These are phyloP conservation scores for Pterostichus niger DNA, from an alignment of 2,888 invertebrate genomes.

Conservation along the genomic window DNA sequence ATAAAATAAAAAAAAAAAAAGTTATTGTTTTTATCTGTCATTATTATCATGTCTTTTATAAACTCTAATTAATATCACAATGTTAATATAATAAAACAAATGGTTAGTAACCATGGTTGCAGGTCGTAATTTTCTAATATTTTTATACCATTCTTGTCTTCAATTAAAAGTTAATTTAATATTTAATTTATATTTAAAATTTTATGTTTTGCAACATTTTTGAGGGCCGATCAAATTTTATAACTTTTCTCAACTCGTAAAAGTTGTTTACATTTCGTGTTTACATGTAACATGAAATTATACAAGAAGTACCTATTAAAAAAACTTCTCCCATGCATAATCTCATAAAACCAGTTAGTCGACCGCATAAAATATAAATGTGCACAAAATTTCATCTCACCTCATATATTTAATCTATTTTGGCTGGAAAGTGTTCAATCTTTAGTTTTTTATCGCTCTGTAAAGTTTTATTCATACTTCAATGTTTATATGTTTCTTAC, in stretches of 20 bases:
- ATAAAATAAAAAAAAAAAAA: no score
- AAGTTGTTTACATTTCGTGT: conserved; percentile 46
- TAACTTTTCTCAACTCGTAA: conserved; percentile 11
- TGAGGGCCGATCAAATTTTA: conserved; percentile 14
- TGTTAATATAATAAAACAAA: no score
- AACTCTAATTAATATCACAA: no score
- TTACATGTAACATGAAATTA: conserved; percentile 34
- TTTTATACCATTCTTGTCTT: neutral
- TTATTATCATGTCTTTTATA: no score
- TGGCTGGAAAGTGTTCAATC: conserved; percentile 8
- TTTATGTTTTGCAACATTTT: conserved; percentile 27
- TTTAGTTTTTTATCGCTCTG: conserved; percentile 28
- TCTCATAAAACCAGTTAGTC: conserved; percentile 33
- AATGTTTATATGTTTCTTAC: neutral
- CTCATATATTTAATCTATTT: conserved; percentile 31
- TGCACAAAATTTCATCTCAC: conserved; percentile 28
- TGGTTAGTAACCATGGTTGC: no score
- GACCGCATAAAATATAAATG: conserved; percentile 40
- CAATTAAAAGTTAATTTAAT: neutral
- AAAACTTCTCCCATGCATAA: conserved; percentile 17
- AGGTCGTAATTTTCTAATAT: no score
- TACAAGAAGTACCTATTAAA: conserved; percentile 40
- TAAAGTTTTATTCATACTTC: conserved; percentile 36
- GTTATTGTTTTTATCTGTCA: no score
- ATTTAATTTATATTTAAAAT: conserved; percentile 7